Evolutionary conservation across 92 coral and sea anemone species (phyloP), one percentile per base, ranked within the genome.

Genomic region (Scolanthus callimorphus): DNA sequence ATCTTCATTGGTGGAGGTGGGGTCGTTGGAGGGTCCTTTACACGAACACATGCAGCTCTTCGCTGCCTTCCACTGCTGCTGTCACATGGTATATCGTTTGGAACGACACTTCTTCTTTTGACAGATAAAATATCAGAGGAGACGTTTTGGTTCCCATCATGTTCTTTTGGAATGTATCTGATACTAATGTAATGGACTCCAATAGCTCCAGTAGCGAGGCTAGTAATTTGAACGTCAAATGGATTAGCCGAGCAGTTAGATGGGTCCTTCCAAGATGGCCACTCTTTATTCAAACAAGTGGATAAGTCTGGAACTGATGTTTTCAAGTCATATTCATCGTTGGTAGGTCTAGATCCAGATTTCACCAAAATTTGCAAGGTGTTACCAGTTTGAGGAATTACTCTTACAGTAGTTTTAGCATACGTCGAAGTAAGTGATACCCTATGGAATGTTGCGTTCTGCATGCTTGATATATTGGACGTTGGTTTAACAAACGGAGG

Each of bases 11-110:
- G 78, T 0, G 96, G 96, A 3, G 96, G 77, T 4, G 90, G 84
- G 4, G 90, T 83, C 25, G 96, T 83, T 2, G 96, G 96, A 9
- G 96, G 96, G 28, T 88, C 96, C 63, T 88, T 88, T 45, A 88
- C 83, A 47, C 83, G 80, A 37, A 73, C 78, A 39, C 96, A 88
- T 4, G 48, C 86, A 2, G 85, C 84, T 22, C 96, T 51, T 47
- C 74, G 77, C 31, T 78, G 83, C 25, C 96, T 34, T 17, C 86
- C 96, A 51, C 48, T 73, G 23, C 13, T 39, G 43, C 65, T 56
- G 31, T 50, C 49, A 31, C 83, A 80, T n/a, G n/a, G n/a, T n/a
- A n/a, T n/a, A n/a, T n/a, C n/a, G n/a, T n/a, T n/a, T n/a, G n/a
- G n/a, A n/a, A n/a, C n/a, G n/a, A n/a, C n/a, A n/a, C n/a, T n/a